Evolutionary conservation across 2,113 vertebrate genomes (phyloP).

Genomic region (Rissa tridactyla): DNA sequence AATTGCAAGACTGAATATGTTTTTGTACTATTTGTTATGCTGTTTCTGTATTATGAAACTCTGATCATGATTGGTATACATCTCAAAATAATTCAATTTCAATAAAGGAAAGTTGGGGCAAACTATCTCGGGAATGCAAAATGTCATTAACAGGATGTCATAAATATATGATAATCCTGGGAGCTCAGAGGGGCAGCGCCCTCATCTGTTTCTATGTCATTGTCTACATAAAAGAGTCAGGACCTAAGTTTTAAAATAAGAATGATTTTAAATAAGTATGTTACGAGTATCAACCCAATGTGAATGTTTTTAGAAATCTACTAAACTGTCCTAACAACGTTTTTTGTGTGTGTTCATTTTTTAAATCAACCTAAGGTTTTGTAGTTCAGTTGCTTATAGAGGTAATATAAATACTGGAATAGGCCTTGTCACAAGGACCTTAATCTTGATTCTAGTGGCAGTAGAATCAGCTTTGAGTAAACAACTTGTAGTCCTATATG

Average conservation of each 20-base stretch:
- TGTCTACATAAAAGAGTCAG: background rate
- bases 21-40: background rate
- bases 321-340: background rate
- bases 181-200: background rate
- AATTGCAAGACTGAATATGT: background rate
- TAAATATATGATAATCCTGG: background rate
- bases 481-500: background rate
- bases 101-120: background rate
- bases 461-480: background rate
- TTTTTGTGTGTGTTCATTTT: background rate
- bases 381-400: background rate
- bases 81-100: background rate
- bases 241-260: background rate
- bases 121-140: background rate
- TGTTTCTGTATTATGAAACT: background rate
- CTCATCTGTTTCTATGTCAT: background rate
- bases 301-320: background rate
- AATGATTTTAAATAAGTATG: background rate
- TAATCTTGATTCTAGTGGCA: background rate
- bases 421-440: background rate
- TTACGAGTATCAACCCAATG: background rate
- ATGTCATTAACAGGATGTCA: background rate
- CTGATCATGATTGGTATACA: background rate
- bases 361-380: background rate
- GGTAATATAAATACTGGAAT: background rate